phyloP scores from a whole-genome alignment of 2,797 vertebrate genomes.

The Tenualosa ilisha region DNA sequence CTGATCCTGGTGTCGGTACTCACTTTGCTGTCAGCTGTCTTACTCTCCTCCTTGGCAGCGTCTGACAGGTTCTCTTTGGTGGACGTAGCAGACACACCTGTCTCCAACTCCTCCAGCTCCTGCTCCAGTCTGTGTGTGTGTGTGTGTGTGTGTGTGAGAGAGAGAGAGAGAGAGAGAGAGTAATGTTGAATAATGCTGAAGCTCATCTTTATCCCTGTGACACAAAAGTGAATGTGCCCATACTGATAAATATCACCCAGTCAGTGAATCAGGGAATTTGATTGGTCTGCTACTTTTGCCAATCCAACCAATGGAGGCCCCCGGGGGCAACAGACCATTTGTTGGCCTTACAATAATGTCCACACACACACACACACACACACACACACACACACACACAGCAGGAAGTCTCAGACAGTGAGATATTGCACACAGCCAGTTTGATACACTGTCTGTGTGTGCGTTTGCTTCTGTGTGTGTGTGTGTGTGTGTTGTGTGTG shows the following conservation, averaged over 20 bases:
- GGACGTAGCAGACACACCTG: constrained; percentile 61
- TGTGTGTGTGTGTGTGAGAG: constrained; percentile 13
- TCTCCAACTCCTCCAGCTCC: constrained; percentile 81
- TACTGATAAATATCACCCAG: not conserved
- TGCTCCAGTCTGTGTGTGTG: constrained; percentile 77
- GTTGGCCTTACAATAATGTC: too few relatives aligned
- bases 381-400: not conserved
- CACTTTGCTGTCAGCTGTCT: constrained; percentile 61
- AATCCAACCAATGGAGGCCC: not conserved
- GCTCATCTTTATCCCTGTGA: too few relatives aligned
- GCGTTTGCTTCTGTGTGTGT: too few relatives aligned
- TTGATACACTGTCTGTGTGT: too few relatives aligned
- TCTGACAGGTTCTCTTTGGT: constrained; percentile 70
- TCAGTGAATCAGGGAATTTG: not conserved
- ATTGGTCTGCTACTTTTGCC: not conserved
- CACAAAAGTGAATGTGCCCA: too few relatives aligned
- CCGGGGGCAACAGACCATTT: not conserved
- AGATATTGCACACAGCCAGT: too few relatives aligned
- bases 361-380: not conserved
- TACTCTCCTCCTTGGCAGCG: constrained; percentile 34
- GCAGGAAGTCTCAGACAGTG: too few relatives aligned
- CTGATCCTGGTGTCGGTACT: constrained; percentile 24
- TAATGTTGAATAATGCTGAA: not conserved
- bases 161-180: constrained; percentile 4
- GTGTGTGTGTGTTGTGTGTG: too few relatives aligned